Evolutionary conservation across 2,888 invertebrate genomes (phyloP), one percentile per base, ranked within the genome.

Genomic region (Sphaerophoria rueppellii): DNA sequence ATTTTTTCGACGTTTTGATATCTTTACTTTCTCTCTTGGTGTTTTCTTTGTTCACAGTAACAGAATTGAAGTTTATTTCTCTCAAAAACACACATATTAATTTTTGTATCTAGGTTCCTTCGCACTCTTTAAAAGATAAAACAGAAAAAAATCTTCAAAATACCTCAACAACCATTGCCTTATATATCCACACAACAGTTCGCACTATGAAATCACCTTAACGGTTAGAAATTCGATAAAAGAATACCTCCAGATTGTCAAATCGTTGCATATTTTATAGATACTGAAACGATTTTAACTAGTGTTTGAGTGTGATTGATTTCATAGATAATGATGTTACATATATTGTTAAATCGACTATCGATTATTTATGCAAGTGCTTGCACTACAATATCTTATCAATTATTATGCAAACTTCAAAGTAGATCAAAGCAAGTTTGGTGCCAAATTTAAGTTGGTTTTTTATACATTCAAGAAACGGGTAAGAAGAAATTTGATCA

Each of bases 221-320:
- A 54, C 24, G 7, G 67, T 32, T 40, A 5, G 54, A 54, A 54
- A 14, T 12, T 4, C 58, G 12, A 54, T 11, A 7, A 65, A 46
- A 54, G 14, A 82, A 54, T 82, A 65, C 70, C 58, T 63, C 4
- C 9, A 1, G 37, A 60, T 37, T 12, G 11, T 48, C 2, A 43
- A 9, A 4, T 4, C 4, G 14, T 55, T 72, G 52, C 61, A 61
- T 32, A 67, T 54, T 54, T 24, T 40, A 43, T 67, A 52, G 54
- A 67, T 67, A 52, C 24, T 6, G 16, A 61, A 52, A 37, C 24
- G n/a, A 37, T 16, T 48, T 37, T 48, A 37, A 43, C 43, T 11
- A 40, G 4, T 43, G 12, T 40, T 40, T 40, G 40, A 40, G 1
- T 40, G 52, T 11, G n/a, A 40, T 40, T 40, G 37, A 40, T n/a